Evolutionary conservation across 2,888 invertebrate genomes (phyloP), one percentile per base, ranked within the genome.

Genomic region (Coenonympha arcania): DNA sequence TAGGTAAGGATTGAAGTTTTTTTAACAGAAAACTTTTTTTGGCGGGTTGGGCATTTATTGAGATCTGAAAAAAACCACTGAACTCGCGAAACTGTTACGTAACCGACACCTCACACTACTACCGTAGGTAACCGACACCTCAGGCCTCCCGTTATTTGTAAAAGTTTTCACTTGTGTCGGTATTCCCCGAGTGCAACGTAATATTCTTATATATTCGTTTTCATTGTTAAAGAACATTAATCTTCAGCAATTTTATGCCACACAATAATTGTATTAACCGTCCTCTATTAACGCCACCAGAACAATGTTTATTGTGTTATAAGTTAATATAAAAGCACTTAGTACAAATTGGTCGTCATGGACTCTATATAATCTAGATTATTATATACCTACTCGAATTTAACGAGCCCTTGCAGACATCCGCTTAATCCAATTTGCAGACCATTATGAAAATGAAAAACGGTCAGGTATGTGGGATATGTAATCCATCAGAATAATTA

Each of bases 401-500:
- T 57, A 58, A 58, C 57, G 58, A 58, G 52, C 47, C 55, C 52
- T 55, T 53, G 52, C 55, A 57, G 58, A 58, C 55, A 55, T 51
- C 53, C 57, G 50, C 55, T 57, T 58, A 58, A 58, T 58, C 53
- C 58, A 58, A 57, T 58, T 58, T 58, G 55, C 55, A 18, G 45
- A 36, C 58, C 57, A 58, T 58, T 55, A 58, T 57, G 57, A 55
- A 58, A 58, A 57, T 58, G 55, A 58, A 58, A 58, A 55, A 49
- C 55, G 45, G 47, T 5, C 58, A 55, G 49, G 53, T 58, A 53
- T 47, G 51, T 49, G 34, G 44, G 50, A 49, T 55, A 46, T 47
- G 55, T 57, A 51, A 58, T 58, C 55, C 58, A 58, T 58, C 58
- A 57, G 40, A 57, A 55, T 57, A 58, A 57, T 55, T 58, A 58